Evolutionary conservation across 64 coral and sea anemone genomes (phyloP).

Genomic region (Montipora cactus): DNA sequence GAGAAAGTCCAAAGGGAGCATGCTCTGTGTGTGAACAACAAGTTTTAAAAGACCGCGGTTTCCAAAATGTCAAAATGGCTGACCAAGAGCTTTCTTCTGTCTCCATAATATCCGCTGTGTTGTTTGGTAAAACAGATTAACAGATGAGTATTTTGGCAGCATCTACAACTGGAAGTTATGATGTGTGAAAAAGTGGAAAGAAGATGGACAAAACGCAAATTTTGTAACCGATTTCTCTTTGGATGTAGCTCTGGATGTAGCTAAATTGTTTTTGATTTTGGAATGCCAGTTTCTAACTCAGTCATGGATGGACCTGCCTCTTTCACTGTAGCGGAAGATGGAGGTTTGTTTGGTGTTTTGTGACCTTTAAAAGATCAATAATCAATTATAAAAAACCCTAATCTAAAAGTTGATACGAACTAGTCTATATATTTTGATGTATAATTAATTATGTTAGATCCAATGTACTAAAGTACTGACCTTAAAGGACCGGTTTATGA

Average conservation of each 20-base stretch:
- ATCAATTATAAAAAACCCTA: no score
- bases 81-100: no score
- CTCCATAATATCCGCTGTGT: background rate
- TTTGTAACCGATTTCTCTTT: background rate
- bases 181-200: background rate
- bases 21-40: background rate
- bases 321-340: conserved; percentile 27
- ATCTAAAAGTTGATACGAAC: no score
- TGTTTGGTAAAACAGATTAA: background rate
- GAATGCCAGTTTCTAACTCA: conserved; percentile 27
- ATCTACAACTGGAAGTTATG: no score
- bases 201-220: background rate
- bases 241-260: background rate
- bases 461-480: no score
- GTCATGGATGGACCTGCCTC: conserved; percentile 35
- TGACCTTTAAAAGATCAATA: no score
- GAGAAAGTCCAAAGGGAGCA: background rate
- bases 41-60: background rate
- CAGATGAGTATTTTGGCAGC: background rate
- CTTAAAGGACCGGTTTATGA: no score
- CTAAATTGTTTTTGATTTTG: background rate
- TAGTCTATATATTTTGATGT: no score
- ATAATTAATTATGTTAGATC: no score
- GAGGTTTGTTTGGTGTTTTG: conserved; percentile 15
- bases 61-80: background rate